phyloP scores from a whole-genome alignment of 2,113 vertebrate genomes.

The Dicrurus megarhynchus region DNA sequence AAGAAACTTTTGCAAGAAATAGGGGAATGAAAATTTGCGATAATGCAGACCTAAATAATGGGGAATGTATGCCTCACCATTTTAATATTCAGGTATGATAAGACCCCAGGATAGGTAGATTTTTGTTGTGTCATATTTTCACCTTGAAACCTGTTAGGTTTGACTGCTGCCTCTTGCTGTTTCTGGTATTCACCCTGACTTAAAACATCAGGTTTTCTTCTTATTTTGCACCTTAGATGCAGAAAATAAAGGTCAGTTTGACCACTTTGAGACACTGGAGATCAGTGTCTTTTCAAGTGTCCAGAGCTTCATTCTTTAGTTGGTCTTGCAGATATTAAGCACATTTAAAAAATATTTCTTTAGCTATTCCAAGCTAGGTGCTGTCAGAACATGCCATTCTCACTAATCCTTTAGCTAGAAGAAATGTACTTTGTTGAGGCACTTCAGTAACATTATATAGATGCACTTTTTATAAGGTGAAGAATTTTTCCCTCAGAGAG shows the following conservation, averaged over 20 bases:
- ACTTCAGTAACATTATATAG: not conserved
- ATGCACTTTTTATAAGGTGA: not conserved
- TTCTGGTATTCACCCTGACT: fast-evolving
- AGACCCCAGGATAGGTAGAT: not conserved
- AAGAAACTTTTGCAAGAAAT: not conserved
- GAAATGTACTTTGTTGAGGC: not conserved
- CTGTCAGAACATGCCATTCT: not conserved
- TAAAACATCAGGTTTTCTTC: not conserved
- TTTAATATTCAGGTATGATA: not conserved
- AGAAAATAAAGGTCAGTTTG: not conserved
- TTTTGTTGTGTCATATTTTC: not conserved
- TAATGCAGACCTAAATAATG: not conserved
- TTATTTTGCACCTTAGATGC: not conserved
- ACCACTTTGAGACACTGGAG: not conserved
- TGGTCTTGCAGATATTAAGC: not conserved
- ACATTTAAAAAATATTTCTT: not conserved
- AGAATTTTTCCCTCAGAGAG: not conserved
- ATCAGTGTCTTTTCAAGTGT: not conserved
- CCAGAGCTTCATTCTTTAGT: not conserved
- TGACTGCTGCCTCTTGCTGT: not conserved
- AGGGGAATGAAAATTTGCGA: not conserved
- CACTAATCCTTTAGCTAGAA: not conserved
- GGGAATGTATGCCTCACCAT: not conserved
- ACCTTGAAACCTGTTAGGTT: not conserved
- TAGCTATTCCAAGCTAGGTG: not conserved